These are phyloP conservation scores for Zaprionus kolodkinae DNA, from an alignment of 1,140 invertebrate genomes.

Conservation along the genomic window DNA sequence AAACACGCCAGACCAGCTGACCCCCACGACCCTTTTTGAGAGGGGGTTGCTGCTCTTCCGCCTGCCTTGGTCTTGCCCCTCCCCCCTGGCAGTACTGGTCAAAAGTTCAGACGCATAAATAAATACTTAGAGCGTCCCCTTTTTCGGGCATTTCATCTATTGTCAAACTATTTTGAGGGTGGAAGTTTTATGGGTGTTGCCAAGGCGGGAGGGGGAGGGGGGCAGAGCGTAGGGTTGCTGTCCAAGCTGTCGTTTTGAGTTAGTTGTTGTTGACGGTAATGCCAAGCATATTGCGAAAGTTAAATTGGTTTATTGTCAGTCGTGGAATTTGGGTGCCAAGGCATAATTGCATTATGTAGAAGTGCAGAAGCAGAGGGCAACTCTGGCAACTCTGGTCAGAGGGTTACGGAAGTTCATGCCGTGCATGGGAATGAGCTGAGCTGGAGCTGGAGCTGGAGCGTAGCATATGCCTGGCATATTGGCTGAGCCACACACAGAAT, in stretches of 20 bases:
- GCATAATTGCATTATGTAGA: slow-evolving; percentile 70
- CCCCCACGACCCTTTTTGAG: neutral
- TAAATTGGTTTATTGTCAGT: slow-evolving; percentile 80
- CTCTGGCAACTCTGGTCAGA: neutral
- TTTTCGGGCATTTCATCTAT: slow-evolving; percentile 6
- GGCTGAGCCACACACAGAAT: slow-evolving; percentile 29
- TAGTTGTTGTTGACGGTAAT: slow-evolving; percentile 33
- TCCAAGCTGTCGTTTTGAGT: slow-evolving; percentile 5
- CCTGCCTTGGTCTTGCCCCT: no score
- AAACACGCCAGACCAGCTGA: slow-evolving; percentile 32
- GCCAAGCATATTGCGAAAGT: slow-evolving; percentile 75
- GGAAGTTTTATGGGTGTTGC: slow-evolving; percentile 39
- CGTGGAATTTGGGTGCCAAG: slow-evolving; percentile 46
- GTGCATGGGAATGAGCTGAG: slow-evolving; percentile 64
- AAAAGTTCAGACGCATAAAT: slow-evolving; percentile 54
- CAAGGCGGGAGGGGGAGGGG: slow-evolving; percentile 42
- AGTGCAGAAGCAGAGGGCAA: slow-evolving; percentile 48
- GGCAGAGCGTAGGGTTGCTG: slow-evolving; percentile 29
- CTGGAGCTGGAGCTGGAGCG: slow-evolving; percentile 18
- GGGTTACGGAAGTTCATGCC: slow-evolving; percentile 16
- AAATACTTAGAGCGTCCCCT: slow-evolving; percentile 34
- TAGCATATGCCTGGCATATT: slow-evolving; percentile 15
- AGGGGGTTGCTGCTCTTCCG: neutral
- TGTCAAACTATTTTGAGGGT: slow-evolving; percentile 69
- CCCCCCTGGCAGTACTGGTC: slow-evolving; percentile 6